Evolutionary conservation across 2,113 vertebrate genomes (phyloP).

Genomic region (Spea bombifrons): DNA sequence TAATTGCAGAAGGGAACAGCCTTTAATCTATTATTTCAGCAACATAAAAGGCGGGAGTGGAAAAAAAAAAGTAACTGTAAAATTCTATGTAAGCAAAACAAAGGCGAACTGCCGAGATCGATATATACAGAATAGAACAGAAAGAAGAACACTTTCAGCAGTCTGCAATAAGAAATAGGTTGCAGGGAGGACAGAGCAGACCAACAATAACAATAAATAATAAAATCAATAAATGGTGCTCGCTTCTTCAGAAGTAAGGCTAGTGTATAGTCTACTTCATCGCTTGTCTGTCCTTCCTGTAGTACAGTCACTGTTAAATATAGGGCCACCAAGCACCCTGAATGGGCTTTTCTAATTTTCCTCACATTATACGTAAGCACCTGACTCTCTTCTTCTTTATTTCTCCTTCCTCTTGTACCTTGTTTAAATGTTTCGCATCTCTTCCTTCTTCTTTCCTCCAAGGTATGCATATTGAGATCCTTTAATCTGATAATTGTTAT

Average conservation of each 20-base stretch:
- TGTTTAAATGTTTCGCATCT: no score
- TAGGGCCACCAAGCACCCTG: no score
- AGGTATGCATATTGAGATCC: no score
- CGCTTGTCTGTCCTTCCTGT: not conserved
- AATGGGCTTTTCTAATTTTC: no score
- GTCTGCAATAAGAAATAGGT: constrained; percentile 37
- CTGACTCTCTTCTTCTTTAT: no score
- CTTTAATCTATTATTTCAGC: constrained; percentile 41
- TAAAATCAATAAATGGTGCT: constrained; percentile 33
- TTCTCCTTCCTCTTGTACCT: no score
- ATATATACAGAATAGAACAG: constrained; percentile 40
- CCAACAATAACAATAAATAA: constrained; percentile 16
- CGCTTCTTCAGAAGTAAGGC: constrained; percentile 2
- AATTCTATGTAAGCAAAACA: constrained; percentile 45
- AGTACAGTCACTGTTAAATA: no score
- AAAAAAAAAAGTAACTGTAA: constrained; percentile 39
- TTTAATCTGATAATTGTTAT: no score
- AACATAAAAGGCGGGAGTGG: constrained; percentile 35
- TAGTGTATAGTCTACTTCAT: not conserved
- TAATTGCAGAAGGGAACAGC: constrained; percentile 46
- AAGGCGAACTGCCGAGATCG: constrained; percentile 41
- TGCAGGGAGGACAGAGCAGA: constrained; percentile 23
- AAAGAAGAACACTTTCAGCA: constrained; percentile 18
- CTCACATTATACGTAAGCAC: no score
- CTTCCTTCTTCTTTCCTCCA: no score